These are phyloP conservation scores for Geococcyx californianus DNA, from an alignment of 2,113 vertebrate species.

Conservation along the genomic window DNA sequence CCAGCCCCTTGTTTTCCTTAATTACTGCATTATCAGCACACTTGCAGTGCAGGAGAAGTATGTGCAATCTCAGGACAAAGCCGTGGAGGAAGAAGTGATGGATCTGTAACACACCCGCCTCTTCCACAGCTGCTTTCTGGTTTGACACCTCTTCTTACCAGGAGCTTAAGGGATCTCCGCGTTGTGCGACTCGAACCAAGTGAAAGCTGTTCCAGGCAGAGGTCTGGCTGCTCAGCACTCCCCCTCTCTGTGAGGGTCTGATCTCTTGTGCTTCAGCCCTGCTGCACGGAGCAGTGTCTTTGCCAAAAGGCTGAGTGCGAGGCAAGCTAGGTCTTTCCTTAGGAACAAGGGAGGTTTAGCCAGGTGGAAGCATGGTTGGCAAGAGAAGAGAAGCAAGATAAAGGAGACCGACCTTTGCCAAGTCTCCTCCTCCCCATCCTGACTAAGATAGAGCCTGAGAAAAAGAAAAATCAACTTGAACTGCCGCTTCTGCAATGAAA, in stretches of 20 bases:
- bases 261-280: not conserved
- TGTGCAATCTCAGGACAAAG: slow-evolving; percentile 77
- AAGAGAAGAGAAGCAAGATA: not conserved
- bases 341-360: not conserved
- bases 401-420: not conserved
- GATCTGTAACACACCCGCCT: slow-evolving; percentile 47
- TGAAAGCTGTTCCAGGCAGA: not conserved
- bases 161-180: not conserved
- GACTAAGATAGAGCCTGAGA: not conserved
- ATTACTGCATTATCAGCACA: slow-evolving; percentile 75
- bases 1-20: slow-evolving; percentile 76
- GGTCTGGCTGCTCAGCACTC: not conserved
- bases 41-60: slow-evolving; percentile 92
- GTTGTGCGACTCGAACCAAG: not conserved
- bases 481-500: not conserved
- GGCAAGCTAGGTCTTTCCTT: not conserved
- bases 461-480: not conserved
- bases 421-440: not conserved
- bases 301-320: not conserved
- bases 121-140: not conserved
- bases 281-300: not conserved
- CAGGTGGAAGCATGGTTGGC: not conserved
- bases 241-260: not conserved
- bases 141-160: not conserved
- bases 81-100: slow-evolving; percentile 87